phyloP scores from a whole-genome alignment of 2,888 invertebrate species.

The Morpho helenor region DNA sequence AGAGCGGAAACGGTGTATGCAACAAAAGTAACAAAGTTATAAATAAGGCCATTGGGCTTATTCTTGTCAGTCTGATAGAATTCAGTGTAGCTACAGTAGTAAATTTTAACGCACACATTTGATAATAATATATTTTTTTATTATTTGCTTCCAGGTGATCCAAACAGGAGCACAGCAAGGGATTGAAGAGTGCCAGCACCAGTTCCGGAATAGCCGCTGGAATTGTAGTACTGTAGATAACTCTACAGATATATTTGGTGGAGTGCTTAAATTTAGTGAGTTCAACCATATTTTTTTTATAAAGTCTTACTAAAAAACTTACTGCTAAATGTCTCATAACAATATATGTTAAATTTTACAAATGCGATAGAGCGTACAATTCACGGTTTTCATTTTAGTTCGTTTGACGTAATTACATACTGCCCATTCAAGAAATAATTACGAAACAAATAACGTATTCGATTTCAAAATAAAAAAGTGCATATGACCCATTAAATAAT shows the following conservation, averaged over 20 bases:
- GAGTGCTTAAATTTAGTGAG: constrained; percentile 91
- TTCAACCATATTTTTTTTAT: constrained; percentile 31
- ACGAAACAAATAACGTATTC: too few relatives aligned
- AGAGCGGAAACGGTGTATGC: too few relatives aligned
- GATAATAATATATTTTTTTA: not conserved
- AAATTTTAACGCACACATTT: not conserved
- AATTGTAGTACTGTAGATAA: constrained; percentile 90
- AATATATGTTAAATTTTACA: constrained; percentile 1
- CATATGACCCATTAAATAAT: too few relatives aligned
- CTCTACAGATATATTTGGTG: constrained; percentile 90
- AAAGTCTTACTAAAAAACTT: too few relatives aligned
- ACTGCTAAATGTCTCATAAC: not conserved
- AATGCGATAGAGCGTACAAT: not conserved
- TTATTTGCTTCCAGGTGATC: constrained; percentile 80
- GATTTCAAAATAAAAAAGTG: too few relatives aligned
- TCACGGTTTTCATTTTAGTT: too few relatives aligned
- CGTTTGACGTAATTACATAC: too few relatives aligned
- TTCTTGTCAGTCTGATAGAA: too few relatives aligned
- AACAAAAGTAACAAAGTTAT: too few relatives aligned
- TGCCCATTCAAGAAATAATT: too few relatives aligned
- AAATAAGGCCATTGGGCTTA: too few relatives aligned
- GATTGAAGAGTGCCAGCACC: constrained; percentile 93
- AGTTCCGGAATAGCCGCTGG: constrained; percentile 93
- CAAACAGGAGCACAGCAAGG: constrained; percentile 90
- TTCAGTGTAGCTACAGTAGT: too few relatives aligned